These are phyloP conservation scores for Sitta carolinensis DNA, from an alignment of 2,797 vertebrate genomes.

Conservation along the genomic window DNA sequence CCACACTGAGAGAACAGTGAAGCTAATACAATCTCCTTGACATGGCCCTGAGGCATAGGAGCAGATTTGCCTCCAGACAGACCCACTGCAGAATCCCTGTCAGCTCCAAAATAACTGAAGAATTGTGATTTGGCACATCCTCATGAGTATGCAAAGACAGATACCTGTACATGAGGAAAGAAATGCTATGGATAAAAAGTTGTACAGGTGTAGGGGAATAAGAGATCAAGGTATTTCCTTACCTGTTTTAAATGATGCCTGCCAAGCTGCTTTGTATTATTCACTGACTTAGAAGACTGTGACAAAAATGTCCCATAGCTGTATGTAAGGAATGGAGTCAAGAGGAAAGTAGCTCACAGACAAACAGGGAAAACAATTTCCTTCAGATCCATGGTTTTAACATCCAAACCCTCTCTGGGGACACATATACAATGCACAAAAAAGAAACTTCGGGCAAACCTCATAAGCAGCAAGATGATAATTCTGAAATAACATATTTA, in stretches of 20 bases:
- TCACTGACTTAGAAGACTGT: background rate
- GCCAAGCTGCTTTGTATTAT: background rate
- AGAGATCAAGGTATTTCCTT: background rate
- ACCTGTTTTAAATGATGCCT: background rate
- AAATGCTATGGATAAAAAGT: background rate
- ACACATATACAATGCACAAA: background rate
- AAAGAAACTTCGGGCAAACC: background rate
- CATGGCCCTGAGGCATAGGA: background rate
- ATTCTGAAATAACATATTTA: background rate
- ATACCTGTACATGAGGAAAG: accelerated
- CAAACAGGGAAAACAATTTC: background rate
- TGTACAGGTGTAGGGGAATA: background rate
- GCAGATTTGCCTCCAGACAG: background rate
- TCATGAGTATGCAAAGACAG: background rate
- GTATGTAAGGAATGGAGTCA: background rate
- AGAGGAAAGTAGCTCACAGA: background rate
- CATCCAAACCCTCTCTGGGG: background rate
- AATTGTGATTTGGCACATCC: background rate
- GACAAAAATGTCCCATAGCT: background rate
- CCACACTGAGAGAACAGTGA: background rate
- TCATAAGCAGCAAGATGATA: background rate
- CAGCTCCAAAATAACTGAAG: background rate
- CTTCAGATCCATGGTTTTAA: background rate
- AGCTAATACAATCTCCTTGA: background rate
- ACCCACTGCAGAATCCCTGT: background rate